Base-by-base conservation (phyloP, 2,797 vertebrate genomes). In the Atherinosoma microstoma region DNA sequence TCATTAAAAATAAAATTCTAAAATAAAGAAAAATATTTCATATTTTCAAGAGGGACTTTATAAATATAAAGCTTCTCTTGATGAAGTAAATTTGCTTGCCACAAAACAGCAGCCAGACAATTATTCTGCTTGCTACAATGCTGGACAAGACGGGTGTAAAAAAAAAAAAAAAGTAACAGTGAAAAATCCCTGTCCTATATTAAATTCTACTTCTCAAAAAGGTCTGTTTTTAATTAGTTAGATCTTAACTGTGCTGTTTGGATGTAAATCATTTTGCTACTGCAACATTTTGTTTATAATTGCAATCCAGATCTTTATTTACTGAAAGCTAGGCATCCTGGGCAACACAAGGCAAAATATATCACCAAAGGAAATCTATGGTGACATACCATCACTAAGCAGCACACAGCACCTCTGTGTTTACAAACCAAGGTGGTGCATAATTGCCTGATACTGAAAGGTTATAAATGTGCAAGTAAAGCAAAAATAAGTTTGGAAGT, bases 391-490 rank as follows among this genome's bases (percentile, higher is more conserved):
- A 78, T 73, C 71, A 76, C 69, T 70, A 58, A 77, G 60, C 54
- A 57, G 54, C 58, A 75, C 36, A 59, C 57, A 61, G 63, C 73
- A 54, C 63, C 72, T 80, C 71, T 72, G 58, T 86, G 62, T 83
- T 76, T 70, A 73, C 74, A 56, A 71, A 67, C 64, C 75, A 64
- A 18, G 40, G 58, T 81, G 62, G 59, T 29, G 6, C 65, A 62
- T 70, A 78, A 84, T 89, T 80, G 79, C 74, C 62, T 34, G 60
- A 76, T 75, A 68, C 63, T 75, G 35, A 79, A 45, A 62, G 60
- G 72, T 75, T 75, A 77, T 30, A 77, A 80, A 76, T 67, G 49
- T 80, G 78, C 64, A 78, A 73, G 59, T 6, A 1, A 77, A 57
- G 68, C 73, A 79, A 77, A 76, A 45, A 69, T 53, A 58, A 72